Base-by-base conservation (phyloP, 2,113 vertebrate species). In the Paratilapia polleni region DNA sequence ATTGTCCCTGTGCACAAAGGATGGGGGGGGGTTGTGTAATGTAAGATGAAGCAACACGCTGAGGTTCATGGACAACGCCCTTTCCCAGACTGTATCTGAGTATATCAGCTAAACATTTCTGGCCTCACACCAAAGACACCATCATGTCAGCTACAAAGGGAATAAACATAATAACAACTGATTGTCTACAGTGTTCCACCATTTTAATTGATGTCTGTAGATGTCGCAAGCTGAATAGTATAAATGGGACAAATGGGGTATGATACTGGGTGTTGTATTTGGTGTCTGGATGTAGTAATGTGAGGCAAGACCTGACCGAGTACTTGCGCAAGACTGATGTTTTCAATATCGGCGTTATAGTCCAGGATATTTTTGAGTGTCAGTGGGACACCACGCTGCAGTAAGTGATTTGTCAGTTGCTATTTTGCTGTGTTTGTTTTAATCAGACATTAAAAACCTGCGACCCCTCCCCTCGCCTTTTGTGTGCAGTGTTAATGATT, bases 1-100 rank as follows among this genome's bases (percentile, higher is more conserved):
- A 92, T 95, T 95, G 94, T 95, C 90, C 88, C 73, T 75, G 76
- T 76, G 84, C 91, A 95, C 93, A 95, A 95, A 94, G 84, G 89
- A 84, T 86, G 83, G 89, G 85, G 88, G 91, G 87, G 83, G 83
- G 79, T 17, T 31, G 66, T 87, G 93, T 90, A 94, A 93, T 77
- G 86, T 75, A 88, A 93, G 91, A 93, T 81, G 56, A 59, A 92
- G 86, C 82, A 88, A 62, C 79, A 61, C 2, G 47, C 83, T 90
- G 93, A 93, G 87, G 94, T 93, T 91, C 87, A 90, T 64, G 84
- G 92, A 89, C 93, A 93, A 94, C 93, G 84, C 93, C 94, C 93
- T 93, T 94, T 95, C 92, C 88, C 90, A 92, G 90, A 92, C 84
- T 88, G 80, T 75, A 91, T 86, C 84, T 4, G 38, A 61, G 22